These are phyloP conservation scores for Drosophila fungiperda DNA, from an alignment of 2,888 invertebrate genomes.

Conservation along the genomic window DNA sequence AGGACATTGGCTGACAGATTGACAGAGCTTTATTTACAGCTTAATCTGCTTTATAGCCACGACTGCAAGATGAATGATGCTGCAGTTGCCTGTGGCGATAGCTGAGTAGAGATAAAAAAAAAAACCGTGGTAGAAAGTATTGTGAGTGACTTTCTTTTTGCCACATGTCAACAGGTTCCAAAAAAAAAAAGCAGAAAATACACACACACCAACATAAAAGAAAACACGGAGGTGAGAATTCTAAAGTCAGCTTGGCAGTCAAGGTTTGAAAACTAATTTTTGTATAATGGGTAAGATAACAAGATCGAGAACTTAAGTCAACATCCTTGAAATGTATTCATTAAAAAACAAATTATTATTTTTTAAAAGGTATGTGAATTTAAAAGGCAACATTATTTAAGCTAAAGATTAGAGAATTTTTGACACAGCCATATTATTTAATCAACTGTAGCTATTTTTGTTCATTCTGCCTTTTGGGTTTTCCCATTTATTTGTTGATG, in stretches of 20 bases:
- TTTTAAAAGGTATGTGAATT: neutral
- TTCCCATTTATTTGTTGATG: neutral
- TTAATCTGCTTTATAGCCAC: slow-evolving; percentile 70
- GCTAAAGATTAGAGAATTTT: neutral
- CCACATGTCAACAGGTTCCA: slow-evolving; percentile 39
- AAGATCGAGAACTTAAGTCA: neutral
- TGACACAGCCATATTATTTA: neutral
- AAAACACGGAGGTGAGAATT: slow-evolving; percentile 28
- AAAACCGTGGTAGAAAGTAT: slow-evolving; percentile 63
- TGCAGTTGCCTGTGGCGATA: slow-evolving; percentile 64
- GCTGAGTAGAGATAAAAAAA: slow-evolving; percentile 52
- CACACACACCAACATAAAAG: neutral
- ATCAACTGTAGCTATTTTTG: neutral
- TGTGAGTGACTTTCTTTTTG: slow-evolving; percentile 69
- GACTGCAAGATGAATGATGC: slow-evolving; percentile 71
- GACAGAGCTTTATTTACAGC: slow-evolving; percentile 74
- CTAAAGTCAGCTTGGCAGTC: slow-evolving; percentile 38
- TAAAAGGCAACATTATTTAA: neutral
- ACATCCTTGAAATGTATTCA: neutral
- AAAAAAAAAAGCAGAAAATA: slow-evolving; percentile 3
- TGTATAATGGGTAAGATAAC: too few species aligned
- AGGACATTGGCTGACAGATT: slow-evolving; percentile 61
- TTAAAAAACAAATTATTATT: neutral
- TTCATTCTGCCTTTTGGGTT: neutral
- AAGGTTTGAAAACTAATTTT: neutral